Evolutionary conservation across 2,797 vertebrate genomes (phyloP).

Genomic region (Chiroxiphia lanceolata): DNA sequence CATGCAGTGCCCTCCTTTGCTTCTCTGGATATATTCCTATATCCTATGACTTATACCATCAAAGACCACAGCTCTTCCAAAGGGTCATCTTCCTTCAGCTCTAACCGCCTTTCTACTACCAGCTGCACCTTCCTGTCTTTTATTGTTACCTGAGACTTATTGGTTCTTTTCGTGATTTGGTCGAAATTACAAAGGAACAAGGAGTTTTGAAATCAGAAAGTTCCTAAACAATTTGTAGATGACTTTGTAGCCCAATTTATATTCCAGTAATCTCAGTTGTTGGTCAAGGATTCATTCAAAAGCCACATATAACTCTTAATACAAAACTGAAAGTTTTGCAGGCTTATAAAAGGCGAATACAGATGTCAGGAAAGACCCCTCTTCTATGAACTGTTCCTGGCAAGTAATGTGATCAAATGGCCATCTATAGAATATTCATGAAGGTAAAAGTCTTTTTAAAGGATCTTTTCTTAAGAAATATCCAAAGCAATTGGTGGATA

Average conservation of each 20-base stretch:
- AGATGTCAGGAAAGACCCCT: background rate
- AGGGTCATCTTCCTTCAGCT: background rate
- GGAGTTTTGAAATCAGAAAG: background rate
- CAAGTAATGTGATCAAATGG: background rate
- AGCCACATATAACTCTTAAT: background rate
- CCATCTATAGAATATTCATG: background rate
- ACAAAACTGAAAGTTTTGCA: background rate
- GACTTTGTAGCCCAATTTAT: background rate
- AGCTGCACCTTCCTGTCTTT: background rate
- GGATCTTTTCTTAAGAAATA: background rate
- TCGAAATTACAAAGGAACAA: background rate
- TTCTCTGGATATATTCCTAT: background rate
- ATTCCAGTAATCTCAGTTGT: background rate
- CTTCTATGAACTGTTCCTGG: background rate
- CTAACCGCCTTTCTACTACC: background rate
- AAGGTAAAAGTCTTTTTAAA: background rate
- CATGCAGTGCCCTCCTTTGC: background rate
- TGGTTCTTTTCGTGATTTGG: background rate
- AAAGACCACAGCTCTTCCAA: background rate
- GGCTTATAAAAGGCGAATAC: background rate
- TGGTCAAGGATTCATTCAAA: background rate
- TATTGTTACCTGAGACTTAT: background rate
- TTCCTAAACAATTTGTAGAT: background rate
- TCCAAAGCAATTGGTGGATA: background rate
- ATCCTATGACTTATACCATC: background rate